A percentile compares a stretch with the other conserved stretches of the same genome.
Evolutionary conservation across 37 sponge, comb jelly and placozoan species (phyloP).

Genomic region (Tethya wilhelma): DNA sequence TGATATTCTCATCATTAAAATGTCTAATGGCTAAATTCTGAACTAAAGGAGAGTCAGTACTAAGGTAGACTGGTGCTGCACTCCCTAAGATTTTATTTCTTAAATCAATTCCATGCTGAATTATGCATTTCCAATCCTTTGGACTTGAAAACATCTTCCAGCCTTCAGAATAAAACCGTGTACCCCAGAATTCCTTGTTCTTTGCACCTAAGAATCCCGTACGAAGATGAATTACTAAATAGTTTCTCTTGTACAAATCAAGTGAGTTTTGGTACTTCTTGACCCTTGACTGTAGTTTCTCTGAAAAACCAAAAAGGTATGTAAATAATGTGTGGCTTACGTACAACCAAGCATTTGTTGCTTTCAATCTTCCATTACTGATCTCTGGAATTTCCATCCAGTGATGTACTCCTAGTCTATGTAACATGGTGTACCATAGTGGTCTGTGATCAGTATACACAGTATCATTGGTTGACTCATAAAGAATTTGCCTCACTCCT

Average conservation of each 20-base stretch:
- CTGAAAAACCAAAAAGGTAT: constrained; percentile 13
- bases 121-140: constrained; percentile 10
- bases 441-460: neutral
- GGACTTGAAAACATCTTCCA: neutral
- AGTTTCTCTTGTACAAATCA: constrained; percentile 1
- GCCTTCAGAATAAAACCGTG: neutral
- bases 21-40: neutral
- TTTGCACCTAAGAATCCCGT: constrained; percentile 47
- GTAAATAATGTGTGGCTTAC: constrained; percentile 15
- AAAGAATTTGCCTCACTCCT: constrained; percentile 9
- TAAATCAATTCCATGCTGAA: constrained; percentile 3
- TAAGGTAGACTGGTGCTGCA: neutral
- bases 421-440: constrained; percentile 16
- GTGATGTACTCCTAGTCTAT: constrained; percentile 16
- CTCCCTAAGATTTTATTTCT: neutral
- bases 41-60: constrained; percentile 19
- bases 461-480: neutral
- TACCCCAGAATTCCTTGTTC: neutral
- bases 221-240: constrained; percentile 37
- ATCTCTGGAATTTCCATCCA: constrained; percentile 26
- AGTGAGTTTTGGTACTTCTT: neutral
- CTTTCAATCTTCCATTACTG: neutral
- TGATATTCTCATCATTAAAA: constrained; percentile 8
- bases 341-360: neutral
- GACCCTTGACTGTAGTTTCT: neutral